Evolutionary conservation across 2,888 invertebrate species (phyloP).

Genomic region (Apodemia zela): DNA sequence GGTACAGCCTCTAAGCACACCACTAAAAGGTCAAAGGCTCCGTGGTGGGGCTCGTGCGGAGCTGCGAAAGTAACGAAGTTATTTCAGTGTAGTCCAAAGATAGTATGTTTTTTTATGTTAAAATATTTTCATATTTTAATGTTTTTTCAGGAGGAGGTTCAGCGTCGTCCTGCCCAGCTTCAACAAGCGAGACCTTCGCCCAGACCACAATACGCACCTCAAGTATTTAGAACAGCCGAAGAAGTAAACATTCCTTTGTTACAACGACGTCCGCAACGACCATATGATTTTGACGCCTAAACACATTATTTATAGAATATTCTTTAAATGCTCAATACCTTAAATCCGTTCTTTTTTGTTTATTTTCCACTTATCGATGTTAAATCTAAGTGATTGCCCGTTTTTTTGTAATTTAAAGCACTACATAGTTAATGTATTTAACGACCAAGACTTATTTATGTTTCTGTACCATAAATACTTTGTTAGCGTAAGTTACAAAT

Average conservation of each 20-base stretch:
- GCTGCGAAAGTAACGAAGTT: no score
- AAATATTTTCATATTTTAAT: neutral
- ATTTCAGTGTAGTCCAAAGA: no score
- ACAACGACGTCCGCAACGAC: slow-evolving; percentile 85
- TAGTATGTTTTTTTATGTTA: no score
- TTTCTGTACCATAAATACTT: slow-evolving; percentile 55
- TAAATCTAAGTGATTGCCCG: neutral
- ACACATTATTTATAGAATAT: neutral
- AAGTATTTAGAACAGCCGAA: slow-evolving; percentile 91
- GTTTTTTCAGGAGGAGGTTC: slow-evolving; percentile 48
- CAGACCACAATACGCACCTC: slow-evolving; percentile 55
- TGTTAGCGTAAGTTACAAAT: slow-evolving; percentile 70
- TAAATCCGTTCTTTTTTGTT: neutral
- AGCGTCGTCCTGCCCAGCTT: slow-evolving; percentile 49
- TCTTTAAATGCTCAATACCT: neutral
- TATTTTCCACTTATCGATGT: neutral
- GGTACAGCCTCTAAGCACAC: no score
- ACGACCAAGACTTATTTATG: slow-evolving; percentile 56
- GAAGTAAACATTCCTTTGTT: slow-evolving; percentile 92
- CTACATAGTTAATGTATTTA: slow-evolving; percentile 2
- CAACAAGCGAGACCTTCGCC: slow-evolving; percentile 33
- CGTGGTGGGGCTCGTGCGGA: no score
- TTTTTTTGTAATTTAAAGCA: slow-evolving; percentile 6
- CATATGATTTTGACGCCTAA: slow-evolving; percentile 71
- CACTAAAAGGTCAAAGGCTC: no score